A percentile compares a stretch with the other conserved stretches of the same genome.
Conservation (phyloP, 2,888 invertebrate species). For the Mongoloraphidia duomilia region DNA sequence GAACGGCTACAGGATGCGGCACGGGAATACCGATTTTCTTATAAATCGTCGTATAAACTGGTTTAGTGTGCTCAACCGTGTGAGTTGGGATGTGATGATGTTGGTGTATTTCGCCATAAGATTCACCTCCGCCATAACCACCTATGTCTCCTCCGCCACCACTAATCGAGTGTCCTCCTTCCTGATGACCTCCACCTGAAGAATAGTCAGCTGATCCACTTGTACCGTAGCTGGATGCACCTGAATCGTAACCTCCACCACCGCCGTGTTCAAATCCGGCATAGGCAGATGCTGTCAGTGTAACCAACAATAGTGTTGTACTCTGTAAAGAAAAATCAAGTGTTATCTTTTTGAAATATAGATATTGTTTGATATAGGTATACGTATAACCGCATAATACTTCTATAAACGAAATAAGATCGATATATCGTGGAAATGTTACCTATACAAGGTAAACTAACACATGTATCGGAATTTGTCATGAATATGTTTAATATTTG, state of each 20-base stretch:
- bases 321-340: too few species aligned
- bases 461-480: too few species aligned
- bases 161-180: constrained; percentile 11
- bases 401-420: too few species aligned
- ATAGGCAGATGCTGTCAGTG: constrained; percentile 17
- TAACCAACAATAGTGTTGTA: too few species aligned
- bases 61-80: constrained; percentile 53
- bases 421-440: too few species aligned
- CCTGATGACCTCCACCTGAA: too few species aligned
- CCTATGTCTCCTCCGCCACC: constrained; percentile 27
- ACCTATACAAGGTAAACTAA: too few species aligned
- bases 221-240: constrained; percentile 5
- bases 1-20: constrained; percentile 56
- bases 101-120: constrained; percentile 39
- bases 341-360: too few species aligned
- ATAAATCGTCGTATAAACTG: constrained; percentile 52
- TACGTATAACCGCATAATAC: too few species aligned
- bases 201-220: too few species aligned
- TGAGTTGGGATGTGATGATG: constrained; percentile 38
- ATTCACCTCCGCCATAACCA: constrained; percentile 34
- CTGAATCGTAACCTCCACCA: constrained; percentile 35
- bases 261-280: constrained; percentile 23
- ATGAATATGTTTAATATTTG: too few species aligned
- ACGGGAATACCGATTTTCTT: constrained; percentile 61
- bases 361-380: too few species aligned